A percentile compares a stretch with the other conserved stretches of the same genome.
Evolutionary conservation across 2,113 vertebrate species (phyloP).

Genomic region (Trematocara unimaculatum): DNA sequence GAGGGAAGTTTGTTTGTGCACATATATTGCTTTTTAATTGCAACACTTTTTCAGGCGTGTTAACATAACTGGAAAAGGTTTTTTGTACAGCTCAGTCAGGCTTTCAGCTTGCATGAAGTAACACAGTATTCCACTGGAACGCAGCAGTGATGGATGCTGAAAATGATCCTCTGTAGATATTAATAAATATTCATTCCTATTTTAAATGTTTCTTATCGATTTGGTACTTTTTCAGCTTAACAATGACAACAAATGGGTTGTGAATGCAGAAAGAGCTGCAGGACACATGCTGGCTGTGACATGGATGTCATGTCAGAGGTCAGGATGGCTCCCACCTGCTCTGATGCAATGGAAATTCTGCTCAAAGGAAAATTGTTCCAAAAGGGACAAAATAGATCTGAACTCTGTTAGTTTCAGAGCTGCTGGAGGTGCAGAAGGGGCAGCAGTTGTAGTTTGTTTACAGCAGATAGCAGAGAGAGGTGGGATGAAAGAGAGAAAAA

Average conservation of each 20-base stretch:
- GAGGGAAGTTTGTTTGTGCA: neutral
- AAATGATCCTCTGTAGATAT: rapidly evolving
- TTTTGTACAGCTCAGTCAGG: neutral
- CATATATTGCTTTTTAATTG: neutral
- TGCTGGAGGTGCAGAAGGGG: neutral
- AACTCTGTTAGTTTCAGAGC: neutral
- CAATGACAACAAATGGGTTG: neutral
- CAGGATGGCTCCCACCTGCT: neutral
- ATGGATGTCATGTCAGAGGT: neutral
- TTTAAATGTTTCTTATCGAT: neutral
- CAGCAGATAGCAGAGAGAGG: neutral
- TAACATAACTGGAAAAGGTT: neutral
- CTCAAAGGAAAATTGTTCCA: neutral
- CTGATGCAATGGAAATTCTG: neutral
- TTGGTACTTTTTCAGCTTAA: neutral
- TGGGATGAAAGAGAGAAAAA: neutral
- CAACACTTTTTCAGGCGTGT: neutral
- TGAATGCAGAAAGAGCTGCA: neutral
- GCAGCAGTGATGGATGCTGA: neutral
- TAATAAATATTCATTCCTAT: rapidly evolving
- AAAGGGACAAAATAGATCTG: neutral
- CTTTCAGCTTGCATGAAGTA: neutral
- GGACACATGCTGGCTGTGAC: neutral
- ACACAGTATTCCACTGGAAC: rapidly evolving
- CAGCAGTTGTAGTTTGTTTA: neutral